Conservation (phyloP, 2,888 invertebrate genomes). For the Drosophila rubida region DNA sequence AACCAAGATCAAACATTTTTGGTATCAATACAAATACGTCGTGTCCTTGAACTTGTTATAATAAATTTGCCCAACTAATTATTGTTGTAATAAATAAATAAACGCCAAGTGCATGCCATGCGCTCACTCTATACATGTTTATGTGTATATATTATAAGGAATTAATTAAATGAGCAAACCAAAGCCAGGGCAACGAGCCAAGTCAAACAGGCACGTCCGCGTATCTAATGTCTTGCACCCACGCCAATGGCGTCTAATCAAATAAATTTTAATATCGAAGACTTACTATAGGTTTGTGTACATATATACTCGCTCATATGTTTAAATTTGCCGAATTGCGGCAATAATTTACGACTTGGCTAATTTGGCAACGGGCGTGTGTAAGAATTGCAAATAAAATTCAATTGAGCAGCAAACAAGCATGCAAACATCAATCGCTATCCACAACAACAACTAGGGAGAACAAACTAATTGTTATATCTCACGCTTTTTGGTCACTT, state of each 20-base stretch:
- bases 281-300: slow-evolving; percentile 2
- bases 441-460: slow-evolving; percentile 36
- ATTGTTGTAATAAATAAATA: slow-evolving; percentile 48
- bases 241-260: slow-evolving; percentile 43
- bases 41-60: slow-evolving; percentile 44
- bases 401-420: slow-evolving; percentile 22
- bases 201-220: slow-evolving; percentile 51
- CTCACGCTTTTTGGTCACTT: slow-evolving; percentile 84
- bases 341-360: slow-evolving; percentile 7
- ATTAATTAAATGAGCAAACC: slow-evolving; percentile 43
- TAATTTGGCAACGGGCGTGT: slow-evolving; percentile 6
- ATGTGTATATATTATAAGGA: slow-evolving; percentile 17
- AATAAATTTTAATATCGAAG: slow-evolving; percentile 39
- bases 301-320: neutral
- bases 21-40: slow-evolving; percentile 21
- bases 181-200: slow-evolving; percentile 53
- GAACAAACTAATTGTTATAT: slow-evolving; percentile 63
- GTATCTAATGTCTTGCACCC: slow-evolving; percentile 31
- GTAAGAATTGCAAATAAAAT: slow-evolving; percentile 45
- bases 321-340: slow-evolving; percentile 11
- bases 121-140: neutral
- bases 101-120: slow-evolving; percentile 19
- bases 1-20: slow-evolving; percentile 10
- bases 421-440: slow-evolving; percentile 28
- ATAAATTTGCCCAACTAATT: slow-evolving; percentile 30